Evolutionary conservation across 2,888 invertebrate genomes (phyloP).

Genomic region (Neria commutata): DNA sequence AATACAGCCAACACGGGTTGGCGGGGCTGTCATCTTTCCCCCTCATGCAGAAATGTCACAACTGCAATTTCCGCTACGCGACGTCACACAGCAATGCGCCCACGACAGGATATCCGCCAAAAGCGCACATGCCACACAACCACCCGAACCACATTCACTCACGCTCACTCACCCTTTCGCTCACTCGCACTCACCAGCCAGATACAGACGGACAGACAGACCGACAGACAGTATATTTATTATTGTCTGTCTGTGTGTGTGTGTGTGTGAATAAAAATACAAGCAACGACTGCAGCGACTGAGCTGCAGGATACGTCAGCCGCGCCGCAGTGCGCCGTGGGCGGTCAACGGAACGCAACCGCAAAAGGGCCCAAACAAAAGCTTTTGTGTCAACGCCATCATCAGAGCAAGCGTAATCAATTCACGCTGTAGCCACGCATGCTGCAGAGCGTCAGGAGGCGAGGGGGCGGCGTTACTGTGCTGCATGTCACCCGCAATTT

Average conservation of each 20-base stretch:
- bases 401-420: conserved; percentile 51
- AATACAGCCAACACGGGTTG: too few species aligned
- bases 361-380: conserved; percentile 52
- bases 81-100: conserved; percentile 3
- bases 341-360: conserved; percentile 50
- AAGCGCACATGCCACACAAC: conserved; percentile 8
- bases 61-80: conserved; percentile 5
- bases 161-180: too few species aligned
- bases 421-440: conserved; percentile 29
- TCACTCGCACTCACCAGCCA: background rate
- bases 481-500: conserved; percentile 33
- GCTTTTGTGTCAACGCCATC: conserved; percentile 57
- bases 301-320: background rate
- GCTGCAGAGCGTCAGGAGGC: conserved; percentile 28
- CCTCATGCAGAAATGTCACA: too few species aligned
- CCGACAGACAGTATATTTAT: background rate
- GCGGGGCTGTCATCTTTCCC: too few species aligned
- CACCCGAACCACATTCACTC: background rate
- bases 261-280: background rate
- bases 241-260: background rate
- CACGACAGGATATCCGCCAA: conserved; percentile 18
- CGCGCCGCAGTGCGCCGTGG: conserved; percentile 38
- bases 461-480: conserved; percentile 30
- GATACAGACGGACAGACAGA: background rate
- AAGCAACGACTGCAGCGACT: background rate